phyloP scores from a whole-genome alignment of 2,888 invertebrate genomes.

The Prosapia bicincta region DNA sequence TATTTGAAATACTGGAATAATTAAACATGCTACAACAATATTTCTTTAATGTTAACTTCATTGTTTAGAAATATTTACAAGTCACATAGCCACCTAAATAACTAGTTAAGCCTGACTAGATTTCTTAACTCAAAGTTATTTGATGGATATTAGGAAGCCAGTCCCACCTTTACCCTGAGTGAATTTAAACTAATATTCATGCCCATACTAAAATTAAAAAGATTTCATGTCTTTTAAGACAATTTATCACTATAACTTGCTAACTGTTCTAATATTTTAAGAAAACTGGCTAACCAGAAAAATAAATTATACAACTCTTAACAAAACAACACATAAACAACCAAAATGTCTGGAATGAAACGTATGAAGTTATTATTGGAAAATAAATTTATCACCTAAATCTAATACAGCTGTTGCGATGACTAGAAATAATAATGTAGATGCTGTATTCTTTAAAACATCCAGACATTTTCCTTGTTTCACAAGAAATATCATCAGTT shows the following conservation, averaged over 20 bases:
- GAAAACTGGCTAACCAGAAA: not conserved
- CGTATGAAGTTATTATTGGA: not conserved
- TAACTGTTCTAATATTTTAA: not conserved
- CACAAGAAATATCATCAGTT: not conserved
- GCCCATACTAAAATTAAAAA: not conserved
- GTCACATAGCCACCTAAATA: not conserved
- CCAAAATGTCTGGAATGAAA: constrained; percentile 2
- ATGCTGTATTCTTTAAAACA: not conserved
- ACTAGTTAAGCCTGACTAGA: not conserved
- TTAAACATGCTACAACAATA: not conserved
- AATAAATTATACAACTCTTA: not conserved
- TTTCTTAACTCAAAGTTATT: not conserved
- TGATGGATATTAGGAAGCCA: not conserved
- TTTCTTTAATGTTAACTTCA: not conserved
- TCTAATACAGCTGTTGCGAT: not conserved
- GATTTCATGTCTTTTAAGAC: not conserved
- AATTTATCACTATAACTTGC: not conserved
- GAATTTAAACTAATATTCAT: not conserved
- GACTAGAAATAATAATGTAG: not conserved
- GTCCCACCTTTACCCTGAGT: not conserved
- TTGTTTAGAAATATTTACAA: not conserved
- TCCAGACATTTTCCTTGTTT: not conserved
- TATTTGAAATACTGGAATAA: not conserved
- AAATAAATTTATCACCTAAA: not conserved
- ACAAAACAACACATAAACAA: not conserved